A percentile compares a stretch with the other conserved stretches of the same genome.
Conservation (phyloP, 2,797 vertebrate genomes). For the Crenichthys baileyi region DNA sequence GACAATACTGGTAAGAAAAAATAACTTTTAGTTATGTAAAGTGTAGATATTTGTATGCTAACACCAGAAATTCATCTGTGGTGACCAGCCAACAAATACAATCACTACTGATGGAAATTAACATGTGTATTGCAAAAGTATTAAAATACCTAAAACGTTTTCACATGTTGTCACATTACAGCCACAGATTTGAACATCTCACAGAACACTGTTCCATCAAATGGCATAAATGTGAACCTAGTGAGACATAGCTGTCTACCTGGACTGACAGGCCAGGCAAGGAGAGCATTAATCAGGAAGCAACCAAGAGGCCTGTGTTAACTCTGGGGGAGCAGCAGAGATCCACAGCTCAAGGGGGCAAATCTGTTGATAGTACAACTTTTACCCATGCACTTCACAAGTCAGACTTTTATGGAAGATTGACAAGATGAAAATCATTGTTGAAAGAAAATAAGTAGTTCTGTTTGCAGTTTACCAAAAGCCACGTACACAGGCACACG, state of each 20-base stretch:
- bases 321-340: not conserved
- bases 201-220: not conserved
- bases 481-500: not conserved
- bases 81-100: not conserved
- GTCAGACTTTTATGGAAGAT: not conserved
- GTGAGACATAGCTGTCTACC: not conserved
- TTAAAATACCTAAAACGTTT: not conserved
- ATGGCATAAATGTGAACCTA: not conserved
- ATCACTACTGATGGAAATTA: not conserved
- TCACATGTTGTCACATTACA: not conserved
- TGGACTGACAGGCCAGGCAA: not conserved
- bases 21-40: not conserved
- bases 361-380: not conserved
- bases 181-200: not conserved
- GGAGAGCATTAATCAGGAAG: not conserved
- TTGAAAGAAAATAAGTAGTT: not conserved
- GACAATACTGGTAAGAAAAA: constrained; percentile 38
- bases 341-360: not conserved
- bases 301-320: not conserved
- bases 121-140: not conserved
- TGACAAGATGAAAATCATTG: not conserved
- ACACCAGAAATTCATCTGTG: not conserved
- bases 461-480: too few relatives aligned
- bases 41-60: not conserved
- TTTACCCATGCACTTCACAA: not conserved